These are phyloP conservation scores for Beris morrisii DNA, from an alignment of 2,888 invertebrate species.

Conservation along the genomic window DNA sequence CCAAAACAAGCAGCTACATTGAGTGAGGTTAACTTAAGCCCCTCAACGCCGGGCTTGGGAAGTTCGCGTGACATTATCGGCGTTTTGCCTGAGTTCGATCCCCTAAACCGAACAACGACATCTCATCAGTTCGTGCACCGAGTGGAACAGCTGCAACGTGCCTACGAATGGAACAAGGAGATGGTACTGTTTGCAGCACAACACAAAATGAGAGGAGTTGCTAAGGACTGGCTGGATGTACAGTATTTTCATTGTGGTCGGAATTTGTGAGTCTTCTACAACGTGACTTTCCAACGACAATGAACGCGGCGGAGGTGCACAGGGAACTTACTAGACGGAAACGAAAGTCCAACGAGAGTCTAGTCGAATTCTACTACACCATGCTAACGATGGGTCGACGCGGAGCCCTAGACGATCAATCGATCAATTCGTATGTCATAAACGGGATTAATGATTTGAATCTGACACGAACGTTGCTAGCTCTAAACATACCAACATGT, in stretches of 20 bases:
- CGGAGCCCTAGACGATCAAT: conserved; percentile 36
- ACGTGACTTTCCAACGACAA: conserved; percentile 33
- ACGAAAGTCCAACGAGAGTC: conserved; percentile 26
- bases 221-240: conserved; percentile 26
- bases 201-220: conserved; percentile 24
- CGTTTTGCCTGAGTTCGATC: conserved; percentile 31
- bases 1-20: no score
- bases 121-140: conserved; percentile 23
- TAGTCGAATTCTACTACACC: conserved; percentile 38
- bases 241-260: conserved; percentile 26
- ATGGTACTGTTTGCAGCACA: conserved; percentile 26
- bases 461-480: conserved; percentile 35
- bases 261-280: conserved; percentile 7
- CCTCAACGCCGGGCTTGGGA: not conserved
- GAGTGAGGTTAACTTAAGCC: no score
- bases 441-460: conserved; percentile 37
- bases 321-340: conserved; percentile 32
- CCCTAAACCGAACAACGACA: conserved; percentile 17
- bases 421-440: conserved; percentile 39
- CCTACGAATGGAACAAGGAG: conserved; percentile 28
- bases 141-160: conserved; percentile 15
- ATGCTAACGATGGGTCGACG: conserved; percentile 37
- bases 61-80: conserved; percentile 29
- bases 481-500: conserved; percentile 28
- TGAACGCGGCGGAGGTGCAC: conserved; percentile 34